Evolutionary conservation across 2,797 vertebrate genomes (phyloP).

Genomic region (Trematomus bernacchii): DNA sequence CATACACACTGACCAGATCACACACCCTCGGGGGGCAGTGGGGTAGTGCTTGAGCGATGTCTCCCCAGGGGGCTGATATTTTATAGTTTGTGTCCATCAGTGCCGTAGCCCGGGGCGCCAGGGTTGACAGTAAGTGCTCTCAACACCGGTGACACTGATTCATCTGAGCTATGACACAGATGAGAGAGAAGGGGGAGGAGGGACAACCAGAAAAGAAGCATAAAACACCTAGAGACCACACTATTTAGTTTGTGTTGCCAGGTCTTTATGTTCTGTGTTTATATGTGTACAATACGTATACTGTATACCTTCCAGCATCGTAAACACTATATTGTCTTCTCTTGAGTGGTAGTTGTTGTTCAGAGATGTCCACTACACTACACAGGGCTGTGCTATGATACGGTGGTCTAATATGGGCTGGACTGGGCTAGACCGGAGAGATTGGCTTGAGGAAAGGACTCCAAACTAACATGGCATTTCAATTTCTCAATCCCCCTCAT

Average conservation of each 20-base stretch:
- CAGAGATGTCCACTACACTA: constrained; percentile 28
- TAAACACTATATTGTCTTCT: constrained; percentile 17
- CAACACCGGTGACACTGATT: constrained; percentile 90
- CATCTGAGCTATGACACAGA: constrained; percentile 88
- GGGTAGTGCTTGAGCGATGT: constrained; percentile 87
- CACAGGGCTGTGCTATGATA: constrained; percentile 46
- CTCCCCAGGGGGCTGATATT: constrained; percentile 89
- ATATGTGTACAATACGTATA: constrained; percentile 13
- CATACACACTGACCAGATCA: constrained; percentile 72
- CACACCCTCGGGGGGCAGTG: constrained; percentile 79
- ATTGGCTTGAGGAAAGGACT: constrained; percentile 74
- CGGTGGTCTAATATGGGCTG: constrained; percentile 49
- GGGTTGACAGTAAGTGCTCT: constrained; percentile 91
- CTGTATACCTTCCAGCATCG: constrained; percentile 11
- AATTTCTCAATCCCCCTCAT: constrained; percentile 82
- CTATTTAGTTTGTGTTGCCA: constrained; percentile 27
- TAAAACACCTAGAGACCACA: constrained; percentile 46
- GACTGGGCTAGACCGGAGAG: constrained; percentile 49
- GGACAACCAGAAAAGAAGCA: constrained; percentile 44
- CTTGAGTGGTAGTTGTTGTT: constrained; percentile 17
- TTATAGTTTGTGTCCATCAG: constrained; percentile 92
- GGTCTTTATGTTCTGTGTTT: constrained; percentile 11
- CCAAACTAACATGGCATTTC: constrained; percentile 88
- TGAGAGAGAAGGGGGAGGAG: constrained; percentile 67
- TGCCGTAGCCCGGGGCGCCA: constrained; percentile 85